These are phyloP conservation scores for Glyphotaelius pellucidus DNA, from an alignment of 2,888 invertebrate genomes.

Conservation along the genomic window DNA sequence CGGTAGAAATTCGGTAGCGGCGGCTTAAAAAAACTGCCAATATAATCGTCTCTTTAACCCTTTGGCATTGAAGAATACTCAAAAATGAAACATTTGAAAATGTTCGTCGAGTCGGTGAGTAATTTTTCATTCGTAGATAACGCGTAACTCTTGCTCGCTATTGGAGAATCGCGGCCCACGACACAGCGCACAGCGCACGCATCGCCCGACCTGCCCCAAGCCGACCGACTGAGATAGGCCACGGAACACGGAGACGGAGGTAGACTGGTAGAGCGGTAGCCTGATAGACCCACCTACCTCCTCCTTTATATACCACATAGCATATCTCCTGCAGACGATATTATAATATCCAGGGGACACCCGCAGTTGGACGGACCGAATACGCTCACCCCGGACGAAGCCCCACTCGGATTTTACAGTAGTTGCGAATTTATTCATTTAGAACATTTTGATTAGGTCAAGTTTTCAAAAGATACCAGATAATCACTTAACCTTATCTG, in stretches of 20 bases:
- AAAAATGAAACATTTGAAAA: no score
- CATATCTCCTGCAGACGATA: background rate
- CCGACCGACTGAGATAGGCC: background rate
- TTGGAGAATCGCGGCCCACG: no score
- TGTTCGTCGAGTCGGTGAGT: no score
- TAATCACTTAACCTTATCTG: background rate
- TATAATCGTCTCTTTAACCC: no score
- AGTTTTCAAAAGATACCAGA: background rate
- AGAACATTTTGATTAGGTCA: background rate
- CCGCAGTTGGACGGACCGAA: background rate
- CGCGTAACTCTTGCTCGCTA: no score
- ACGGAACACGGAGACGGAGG: background rate
- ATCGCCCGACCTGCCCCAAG: constrained; percentile 2
- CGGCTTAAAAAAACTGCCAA: no score
- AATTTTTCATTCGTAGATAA: no score
- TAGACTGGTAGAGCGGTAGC: background rate
- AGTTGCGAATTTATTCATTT: background rate
- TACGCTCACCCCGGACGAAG: background rate
- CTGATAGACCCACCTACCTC: background rate
- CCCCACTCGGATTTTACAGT: background rate
- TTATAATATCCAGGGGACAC: background rate
- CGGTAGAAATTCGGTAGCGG: no score
- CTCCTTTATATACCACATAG: background rate
- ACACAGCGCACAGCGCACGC: background rate
- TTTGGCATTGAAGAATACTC: no score